phyloP scores from a whole-genome alignment of 2,113 vertebrate species.

The Periophthalmodon schlosseri region DNA sequence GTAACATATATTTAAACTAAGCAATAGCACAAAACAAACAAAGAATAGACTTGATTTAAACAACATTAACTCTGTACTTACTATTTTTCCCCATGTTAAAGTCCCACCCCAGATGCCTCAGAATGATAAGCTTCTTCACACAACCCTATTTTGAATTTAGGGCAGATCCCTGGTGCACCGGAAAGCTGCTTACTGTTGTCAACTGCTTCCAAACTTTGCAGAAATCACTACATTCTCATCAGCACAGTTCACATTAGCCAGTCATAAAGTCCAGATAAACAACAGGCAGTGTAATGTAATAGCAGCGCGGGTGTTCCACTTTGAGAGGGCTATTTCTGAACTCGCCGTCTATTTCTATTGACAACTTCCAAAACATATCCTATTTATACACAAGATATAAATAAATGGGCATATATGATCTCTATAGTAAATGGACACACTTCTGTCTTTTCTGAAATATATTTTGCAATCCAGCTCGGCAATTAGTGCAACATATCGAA shows the following conservation, averaged over 20 bases:
- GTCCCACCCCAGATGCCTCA: background rate
- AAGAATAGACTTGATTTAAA: background rate
- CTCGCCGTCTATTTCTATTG: conserved; percentile 27
- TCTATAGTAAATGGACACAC: background rate
- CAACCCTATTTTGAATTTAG: conserved; percentile 1
- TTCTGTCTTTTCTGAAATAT: no score
- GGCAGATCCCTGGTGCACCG: conserved; percentile 6
- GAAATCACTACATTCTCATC: background rate
- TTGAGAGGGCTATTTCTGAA: conserved; percentile 55
- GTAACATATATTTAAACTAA: no score
- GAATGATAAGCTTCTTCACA: background rate
- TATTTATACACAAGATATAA: background rate
- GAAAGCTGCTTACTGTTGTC: background rate
- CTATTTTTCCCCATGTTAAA: background rate
- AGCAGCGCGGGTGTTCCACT: conserved; percentile 31
- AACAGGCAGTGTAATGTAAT: conserved; percentile 54
- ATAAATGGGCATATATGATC: background rate
- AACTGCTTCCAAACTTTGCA: background rate
- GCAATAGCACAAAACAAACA: background rate
- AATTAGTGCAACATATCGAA: no score
- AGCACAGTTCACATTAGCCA: conserved; percentile 1
- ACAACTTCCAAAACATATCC: background rate
- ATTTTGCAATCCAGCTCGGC: no score
- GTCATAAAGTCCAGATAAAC: conserved; percentile 22
- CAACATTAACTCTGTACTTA: background rate